A percentile compares a stretch with the other conserved stretches of the same genome.
Conservation (phyloP, 1,140 invertebrate species). For the Pachyrhynchus sulphureomaculatus region DNA sequence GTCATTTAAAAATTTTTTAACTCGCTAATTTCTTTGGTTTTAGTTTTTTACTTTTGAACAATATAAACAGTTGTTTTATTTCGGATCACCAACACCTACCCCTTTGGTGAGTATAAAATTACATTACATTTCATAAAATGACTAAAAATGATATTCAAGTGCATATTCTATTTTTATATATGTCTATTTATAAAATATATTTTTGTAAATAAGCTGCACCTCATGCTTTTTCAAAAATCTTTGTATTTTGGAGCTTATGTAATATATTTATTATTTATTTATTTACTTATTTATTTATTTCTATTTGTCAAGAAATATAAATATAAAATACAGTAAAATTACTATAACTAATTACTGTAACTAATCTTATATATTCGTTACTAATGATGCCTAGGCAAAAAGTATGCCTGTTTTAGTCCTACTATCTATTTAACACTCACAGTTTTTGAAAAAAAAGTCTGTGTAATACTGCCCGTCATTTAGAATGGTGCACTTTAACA, state of each 20-base stretch:
- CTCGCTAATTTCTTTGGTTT: slow-evolving; percentile 43
- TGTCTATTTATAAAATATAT: not conserved
- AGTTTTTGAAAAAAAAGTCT: too few relatives aligned
- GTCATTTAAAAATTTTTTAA: not conserved
- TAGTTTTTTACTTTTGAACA: slow-evolving; percentile 91
- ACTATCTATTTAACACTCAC: too few relatives aligned
- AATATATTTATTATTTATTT: too few relatives aligned
- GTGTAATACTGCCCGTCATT: too few relatives aligned
- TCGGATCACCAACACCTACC: slow-evolving; percentile 69
- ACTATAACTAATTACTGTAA: too few relatives aligned
- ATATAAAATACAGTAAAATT: too few relatives aligned
- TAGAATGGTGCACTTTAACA: too few relatives aligned
- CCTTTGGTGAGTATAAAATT: slow-evolving; percentile 64
- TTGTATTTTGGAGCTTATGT: not conserved
- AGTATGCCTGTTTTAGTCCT: too few relatives aligned
- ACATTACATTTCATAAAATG: not conserved
- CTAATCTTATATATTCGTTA: too few relatives aligned
- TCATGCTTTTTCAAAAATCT: not conserved
- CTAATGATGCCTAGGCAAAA: too few relatives aligned
- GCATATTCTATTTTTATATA: not conserved
- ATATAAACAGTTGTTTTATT: slow-evolving; percentile 83
- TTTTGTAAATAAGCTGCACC: not conserved
- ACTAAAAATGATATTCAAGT: not conserved
- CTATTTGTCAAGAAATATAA: too few relatives aligned
- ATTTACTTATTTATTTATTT: too few relatives aligned